Evolutionary conservation across 2,113 vertebrate species (phyloP).

Genomic region (Pseudonaja textilis): DNA sequence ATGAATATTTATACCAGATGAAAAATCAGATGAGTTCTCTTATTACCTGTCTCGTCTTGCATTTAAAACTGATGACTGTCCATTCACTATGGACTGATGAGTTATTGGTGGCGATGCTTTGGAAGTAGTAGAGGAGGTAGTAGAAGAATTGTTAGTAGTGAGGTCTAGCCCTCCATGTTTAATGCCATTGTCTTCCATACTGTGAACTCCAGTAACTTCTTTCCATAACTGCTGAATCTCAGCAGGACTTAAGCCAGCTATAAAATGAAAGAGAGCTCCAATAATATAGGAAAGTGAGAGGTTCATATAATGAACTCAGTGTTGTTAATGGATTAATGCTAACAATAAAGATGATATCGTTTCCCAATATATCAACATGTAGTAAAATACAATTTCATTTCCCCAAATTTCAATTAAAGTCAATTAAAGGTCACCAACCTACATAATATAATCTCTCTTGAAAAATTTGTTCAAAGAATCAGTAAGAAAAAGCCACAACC

Average conservation of each 20-base stretch:
- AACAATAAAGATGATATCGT: constrained; percentile 62
- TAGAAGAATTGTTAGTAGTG: constrained; percentile 95
- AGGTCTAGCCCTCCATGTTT: constrained; percentile 94
- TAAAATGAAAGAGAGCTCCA: constrained; percentile 70
- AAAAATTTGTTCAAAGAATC: constrained; percentile 29
- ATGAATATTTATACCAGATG: constrained; percentile 11
- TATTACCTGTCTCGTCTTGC: constrained; percentile 92
- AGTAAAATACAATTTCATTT: constrained; percentile 56
- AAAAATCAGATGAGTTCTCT: constrained; percentile 44
- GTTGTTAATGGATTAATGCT: constrained; percentile 62
- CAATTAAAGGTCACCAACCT: constrained; percentile 42
- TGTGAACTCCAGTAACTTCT: constrained; percentile 90
- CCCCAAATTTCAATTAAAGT: constrained; percentile 38
- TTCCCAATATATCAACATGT: constrained; percentile 51
- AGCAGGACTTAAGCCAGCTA: constrained; percentile 94
- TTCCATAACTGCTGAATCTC: constrained; percentile 99
- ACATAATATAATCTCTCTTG: constrained; percentile 31
- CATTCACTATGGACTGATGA: constrained; percentile 95
- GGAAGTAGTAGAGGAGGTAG: constrained; percentile 97
- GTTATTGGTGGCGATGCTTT: constrained; percentile 98
- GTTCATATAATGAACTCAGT: constrained; percentile 58
- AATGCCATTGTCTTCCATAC: constrained; percentile 87
- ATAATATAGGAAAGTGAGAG: constrained; percentile 64
- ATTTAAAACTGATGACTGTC: constrained; percentile 95
- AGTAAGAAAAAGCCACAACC: constrained; percentile 31